Percentiles rank a stretch among this genome's conserved stretches.
Evolutionary conservation across 23 tunicate species (phyloP).

Genomic region (Botrylloides violaceus): DNA sequence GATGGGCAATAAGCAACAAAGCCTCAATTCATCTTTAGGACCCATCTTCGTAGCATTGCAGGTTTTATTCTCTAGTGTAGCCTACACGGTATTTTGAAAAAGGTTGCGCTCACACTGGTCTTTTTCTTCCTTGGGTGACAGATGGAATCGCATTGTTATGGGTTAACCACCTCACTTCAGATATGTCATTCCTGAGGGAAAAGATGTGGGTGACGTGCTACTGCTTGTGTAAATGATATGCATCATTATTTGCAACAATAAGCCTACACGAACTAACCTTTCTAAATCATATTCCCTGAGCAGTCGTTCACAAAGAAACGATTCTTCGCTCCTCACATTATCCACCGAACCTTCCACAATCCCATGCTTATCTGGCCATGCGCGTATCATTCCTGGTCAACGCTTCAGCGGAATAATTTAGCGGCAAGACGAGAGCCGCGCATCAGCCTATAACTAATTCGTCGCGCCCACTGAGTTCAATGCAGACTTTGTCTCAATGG

Average conservation of each 20-base stretch:
- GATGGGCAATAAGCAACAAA: too few relatives aligned
- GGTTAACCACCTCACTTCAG: slow-evolving; percentile 1
- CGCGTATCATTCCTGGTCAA: too few relatives aligned
- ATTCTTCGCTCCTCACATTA: slow-evolving; percentile 10
- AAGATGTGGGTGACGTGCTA: neutral
- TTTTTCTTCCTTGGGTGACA: slow-evolving; percentile 12
- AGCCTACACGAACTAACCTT: neutral
- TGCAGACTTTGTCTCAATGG: too few relatives aligned
- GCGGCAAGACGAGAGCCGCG: too few relatives aligned
- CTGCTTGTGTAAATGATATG: neutral
- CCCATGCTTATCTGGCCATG: too few relatives aligned
- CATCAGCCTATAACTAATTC: too few relatives aligned
- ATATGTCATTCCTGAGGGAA: neutral
- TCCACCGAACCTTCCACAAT: slow-evolving; percentile 2
- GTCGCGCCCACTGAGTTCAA: too few relatives aligned
- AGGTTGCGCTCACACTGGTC: slow-evolving; percentile 25
- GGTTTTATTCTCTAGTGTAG: too few relatives aligned
- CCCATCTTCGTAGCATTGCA: too few relatives aligned
- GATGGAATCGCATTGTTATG: slow-evolving; percentile 13
- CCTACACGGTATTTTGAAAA: too few relatives aligned
- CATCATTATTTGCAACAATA: neutral
- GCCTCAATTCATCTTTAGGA: too few relatives aligned
- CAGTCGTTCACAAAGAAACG: neutral
- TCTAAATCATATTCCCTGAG: neutral
- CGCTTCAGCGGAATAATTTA: too few relatives aligned